Conservation (phyloP, 2,113 vertebrate species). For the Pundamilia nyererei region DNA sequence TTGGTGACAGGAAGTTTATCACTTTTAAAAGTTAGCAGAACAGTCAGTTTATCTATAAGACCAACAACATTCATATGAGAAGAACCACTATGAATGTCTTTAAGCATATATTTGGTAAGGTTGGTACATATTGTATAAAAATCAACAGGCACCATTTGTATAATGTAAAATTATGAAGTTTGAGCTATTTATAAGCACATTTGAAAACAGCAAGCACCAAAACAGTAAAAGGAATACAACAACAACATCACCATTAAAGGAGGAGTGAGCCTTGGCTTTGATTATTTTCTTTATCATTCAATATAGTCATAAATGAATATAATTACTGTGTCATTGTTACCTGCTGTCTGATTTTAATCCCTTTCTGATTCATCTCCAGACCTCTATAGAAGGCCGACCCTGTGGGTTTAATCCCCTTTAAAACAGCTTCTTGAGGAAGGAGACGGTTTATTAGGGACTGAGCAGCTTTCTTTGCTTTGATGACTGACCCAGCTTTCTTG, state of each 20-base stretch:
- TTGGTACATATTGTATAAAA: not conserved
- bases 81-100: not conserved
- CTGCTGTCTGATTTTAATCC: not conserved
- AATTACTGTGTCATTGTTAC: not conserved
- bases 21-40: not conserved
- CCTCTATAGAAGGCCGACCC: not conserved
- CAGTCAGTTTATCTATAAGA: not conserved
- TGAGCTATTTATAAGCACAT: not conserved
- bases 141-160: not conserved
- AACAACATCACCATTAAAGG: not conserved
- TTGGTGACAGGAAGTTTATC: not conserved
- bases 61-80: not conserved
- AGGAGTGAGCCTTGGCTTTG: rapidly evolving
- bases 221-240: not conserved
- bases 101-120: not conserved
- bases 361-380: not conserved
- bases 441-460: not conserved
- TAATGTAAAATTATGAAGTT: not conserved
- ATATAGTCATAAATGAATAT: not conserved
- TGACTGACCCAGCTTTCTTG: not conserved
- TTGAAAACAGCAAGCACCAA: not conserved
- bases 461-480: not conserved
- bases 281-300: not conserved
- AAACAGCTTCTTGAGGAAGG: not conserved
- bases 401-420: not conserved